Base-by-base conservation (phyloP, 2,113 vertebrate species). In the Mixornis gularis region DNA sequence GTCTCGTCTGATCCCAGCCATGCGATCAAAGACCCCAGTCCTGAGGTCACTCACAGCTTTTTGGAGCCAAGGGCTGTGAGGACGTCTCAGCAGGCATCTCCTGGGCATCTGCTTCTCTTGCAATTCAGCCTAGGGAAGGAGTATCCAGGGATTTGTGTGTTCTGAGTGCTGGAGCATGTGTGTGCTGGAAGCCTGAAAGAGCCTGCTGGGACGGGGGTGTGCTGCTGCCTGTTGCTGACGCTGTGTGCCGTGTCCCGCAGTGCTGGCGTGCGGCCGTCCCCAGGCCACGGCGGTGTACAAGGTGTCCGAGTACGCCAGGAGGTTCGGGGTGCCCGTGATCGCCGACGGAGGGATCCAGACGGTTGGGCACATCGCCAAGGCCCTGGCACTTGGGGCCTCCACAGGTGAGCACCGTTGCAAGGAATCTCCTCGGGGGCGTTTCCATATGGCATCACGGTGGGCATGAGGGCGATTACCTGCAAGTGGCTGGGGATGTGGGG, bases 251-350 rank as follows among this genome's bases (percentile, higher is more conserved):
- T 97, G 68, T 96, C 52, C 60, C 10, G 26, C 79, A 99, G 99
- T 99, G 96, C 93, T 99, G 96, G 99, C 99, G 2, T 99, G 99
- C 3, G 99, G 99, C 64, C 97, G 99, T 56, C 98, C 99, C 44
- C 99, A 99, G 97, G 99, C 99, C 91, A 99, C 99, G 1, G 99
- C 99, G 0, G 99, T 99, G 30, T 99, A 99, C 92, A 99, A 99
- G 89, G 99, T 99, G 19, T 99, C 99, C 0, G 99, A 99, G 69
- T 99, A 99, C 2, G 99, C 99, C 6, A 79, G 99, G 48, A 98
- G 98, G 4, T 99, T 99, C 3, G 98, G 99, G 0, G 98, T 99
- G 21, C 99, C 99, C 0, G 99, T 99, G 44, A 99, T 99, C 0
- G 99, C 99, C 3, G 99, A 99, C 0, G 99, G 99, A 1, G 99